Percentiles rank a stretch among this genome's conserved stretches.
Conservation (phyloP, 2,888 invertebrate genomes). For the Rotaria socialis region DNA sequence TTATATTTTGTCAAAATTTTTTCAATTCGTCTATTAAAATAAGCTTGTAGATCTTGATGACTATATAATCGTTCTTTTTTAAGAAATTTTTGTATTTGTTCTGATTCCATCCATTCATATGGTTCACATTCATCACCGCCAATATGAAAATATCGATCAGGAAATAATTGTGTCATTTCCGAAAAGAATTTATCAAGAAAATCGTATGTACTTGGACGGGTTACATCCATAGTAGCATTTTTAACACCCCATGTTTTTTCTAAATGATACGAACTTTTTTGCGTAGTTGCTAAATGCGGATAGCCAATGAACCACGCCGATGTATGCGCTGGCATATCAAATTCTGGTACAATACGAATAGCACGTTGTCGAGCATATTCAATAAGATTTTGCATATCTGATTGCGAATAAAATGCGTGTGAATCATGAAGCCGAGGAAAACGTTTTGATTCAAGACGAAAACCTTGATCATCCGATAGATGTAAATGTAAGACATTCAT, state of each 20-base stretch:
- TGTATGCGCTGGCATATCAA: constrained; percentile 53
- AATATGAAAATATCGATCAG: constrained; percentile 45
- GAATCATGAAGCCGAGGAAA: constrained; percentile 44
- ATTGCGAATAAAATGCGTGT: constrained; percentile 47
- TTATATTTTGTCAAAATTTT: neutral
- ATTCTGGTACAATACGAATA: constrained; percentile 44
- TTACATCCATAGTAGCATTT: constrained; percentile 51
- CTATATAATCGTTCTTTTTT: neutral
- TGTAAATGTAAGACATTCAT: constrained; percentile 35
- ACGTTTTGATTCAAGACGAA: constrained; percentile 14
- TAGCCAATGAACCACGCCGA: constrained; percentile 54
- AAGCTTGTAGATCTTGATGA: constrained; percentile 8
- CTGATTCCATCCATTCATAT: neutral
- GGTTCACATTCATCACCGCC: constrained; percentile 46
- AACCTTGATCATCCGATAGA: constrained; percentile 27
- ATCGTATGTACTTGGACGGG: constrained; percentile 50
- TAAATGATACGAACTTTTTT: constrained; percentile 50
- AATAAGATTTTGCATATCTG: constrained; percentile 41
- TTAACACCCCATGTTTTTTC: neutral
- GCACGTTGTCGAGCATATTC: constrained; percentile 43
- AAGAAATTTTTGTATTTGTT: neutral
- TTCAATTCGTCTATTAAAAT: neutral
- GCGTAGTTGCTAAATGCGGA: constrained; percentile 49
- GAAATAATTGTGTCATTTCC: constrained; percentile 50
- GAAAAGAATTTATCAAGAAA: constrained; percentile 52